Conservation (phyloP, 1,140 invertebrate species). For the Chrysoperla carnea region DNA sequence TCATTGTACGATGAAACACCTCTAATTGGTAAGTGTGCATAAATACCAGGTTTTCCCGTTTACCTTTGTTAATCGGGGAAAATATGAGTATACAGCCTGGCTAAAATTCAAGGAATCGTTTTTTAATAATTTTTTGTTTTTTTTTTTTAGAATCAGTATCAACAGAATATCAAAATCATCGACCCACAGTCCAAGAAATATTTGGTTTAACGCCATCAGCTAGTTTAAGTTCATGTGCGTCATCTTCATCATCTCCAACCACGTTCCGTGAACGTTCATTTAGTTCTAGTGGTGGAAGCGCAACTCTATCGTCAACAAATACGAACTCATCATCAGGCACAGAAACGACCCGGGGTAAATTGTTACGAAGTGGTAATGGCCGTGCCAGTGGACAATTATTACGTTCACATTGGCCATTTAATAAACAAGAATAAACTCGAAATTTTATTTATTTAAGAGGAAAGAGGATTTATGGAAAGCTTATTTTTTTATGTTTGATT, state of each 20-base stretch:
- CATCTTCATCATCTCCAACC: slow-evolving; percentile 24
- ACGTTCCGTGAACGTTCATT: slow-evolving; percentile 23
- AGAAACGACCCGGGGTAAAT: too few relatives aligned
- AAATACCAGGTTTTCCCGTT: too few relatives aligned
- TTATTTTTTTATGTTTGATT: too few relatives aligned
- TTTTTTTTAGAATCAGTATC: slow-evolving; percentile 21
- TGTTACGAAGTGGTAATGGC: too few relatives aligned
- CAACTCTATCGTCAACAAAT: slow-evolving; percentile 13
- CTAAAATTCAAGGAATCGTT: too few relatives aligned
- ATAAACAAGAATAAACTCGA: slow-evolving; percentile 18
- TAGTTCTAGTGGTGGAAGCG: slow-evolving; percentile 21
- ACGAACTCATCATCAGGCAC: slow-evolving; percentile 1
- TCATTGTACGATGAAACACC: slow-evolving; percentile 43
- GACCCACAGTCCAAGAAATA: slow-evolving; percentile 28
- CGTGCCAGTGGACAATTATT: slow-evolving; percentile 1
- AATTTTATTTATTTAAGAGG: too few relatives aligned
- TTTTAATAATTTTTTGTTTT: too few relatives aligned
- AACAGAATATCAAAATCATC: slow-evolving; percentile 14
- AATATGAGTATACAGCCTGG: too few relatives aligned
- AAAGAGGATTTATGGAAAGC: too few relatives aligned
- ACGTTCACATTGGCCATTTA: slow-evolving; percentile 25
- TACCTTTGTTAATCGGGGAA: too few relatives aligned
- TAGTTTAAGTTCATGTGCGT: slow-evolving; percentile 26
- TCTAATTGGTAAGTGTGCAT: slow-evolving; percentile 27
- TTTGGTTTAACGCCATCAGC: slow-evolving; percentile 27